Evolutionary conservation across 2,888 invertebrate genomes (phyloP), one percentile per base, ranked within the genome.

Genomic region (Nomada flava): DNA sequence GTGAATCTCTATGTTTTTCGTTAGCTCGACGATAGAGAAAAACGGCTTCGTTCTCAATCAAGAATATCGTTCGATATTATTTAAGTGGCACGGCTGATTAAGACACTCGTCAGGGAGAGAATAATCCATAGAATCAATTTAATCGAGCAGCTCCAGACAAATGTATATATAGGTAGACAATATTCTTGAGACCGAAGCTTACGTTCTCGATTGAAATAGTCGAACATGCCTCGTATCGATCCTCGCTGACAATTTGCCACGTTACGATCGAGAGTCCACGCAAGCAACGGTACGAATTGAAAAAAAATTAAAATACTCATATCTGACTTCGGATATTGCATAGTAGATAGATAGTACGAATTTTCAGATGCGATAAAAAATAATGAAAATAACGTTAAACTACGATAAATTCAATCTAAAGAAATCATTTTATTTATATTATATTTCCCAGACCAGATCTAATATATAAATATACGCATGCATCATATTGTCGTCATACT

Each of bases 131-230:
- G 36, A 36, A 36, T 36, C 36, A 7, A 36, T 36, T 36, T 36
- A 5, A 36, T 36, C 36, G 36, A 36, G 36, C 36, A 36, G 36
- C 36, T 36, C 36, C 36, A 36, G 36, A 36, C 36, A 36, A 36
- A 36, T 47, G 47, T 47, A 62, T 53, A 62, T 36, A 44, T 60
- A 60, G 13, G 44, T 18, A n/a, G 29, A 60, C 74, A 50, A 79
- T 68, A 78, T 71, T 73, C 73, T 74, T 53, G 26, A 72, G 67
- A 18, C 10, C 62, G 70, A 70, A 70, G 68, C 64, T 1, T 29
- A 26, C 53, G 67, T 84, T 79, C 84, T 85, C 80, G 86, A 81
- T 75, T 79, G 62, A 62, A 57, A 74, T 68, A 60, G 63, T 69
- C 74, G 72, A 86, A 65, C 73, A 62, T 63, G 55, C 53, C 36